These are phyloP conservation scores for Amphiura filiformis DNA, from an alignment of 35 echinoderm and acorn worm species.

Conservation along the genomic window DNA sequence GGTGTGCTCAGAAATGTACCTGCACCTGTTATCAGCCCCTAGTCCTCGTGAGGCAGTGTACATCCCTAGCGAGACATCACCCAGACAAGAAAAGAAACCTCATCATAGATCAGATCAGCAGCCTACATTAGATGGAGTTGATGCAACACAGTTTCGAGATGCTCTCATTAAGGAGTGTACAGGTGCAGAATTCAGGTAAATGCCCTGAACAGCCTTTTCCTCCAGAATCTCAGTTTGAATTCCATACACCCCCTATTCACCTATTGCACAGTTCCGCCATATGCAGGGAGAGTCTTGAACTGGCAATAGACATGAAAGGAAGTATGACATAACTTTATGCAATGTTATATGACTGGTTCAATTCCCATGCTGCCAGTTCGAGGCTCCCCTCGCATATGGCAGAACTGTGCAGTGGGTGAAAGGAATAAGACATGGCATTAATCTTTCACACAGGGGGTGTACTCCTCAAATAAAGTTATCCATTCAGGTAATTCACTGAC, in stretches of 20 bases:
- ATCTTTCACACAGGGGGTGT: no score
- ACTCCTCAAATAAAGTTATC: background rate
- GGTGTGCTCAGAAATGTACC: conserved; percentile 70
- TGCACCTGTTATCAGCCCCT: conserved; percentile 55
- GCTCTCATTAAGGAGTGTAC: conserved; percentile 62
- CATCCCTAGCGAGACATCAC: conserved; percentile 79
- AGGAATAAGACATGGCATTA: no score
- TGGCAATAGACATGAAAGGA: no score
- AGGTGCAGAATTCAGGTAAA: conserved; percentile 62
- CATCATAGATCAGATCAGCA: background rate
- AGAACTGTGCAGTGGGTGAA: no score
- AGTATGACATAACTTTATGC: no score
- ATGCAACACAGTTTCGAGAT: conserved; percentile 72
- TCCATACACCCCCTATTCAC: no score
- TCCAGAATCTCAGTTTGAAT: background rate
- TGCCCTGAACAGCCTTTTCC: background rate
- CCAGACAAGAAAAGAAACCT: conserved; percentile 66
- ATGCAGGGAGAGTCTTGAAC: no score
- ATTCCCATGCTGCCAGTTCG: no score
- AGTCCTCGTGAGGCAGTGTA: conserved; percentile 90
- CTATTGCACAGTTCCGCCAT: no score
- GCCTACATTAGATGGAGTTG: conserved; percentile 57
- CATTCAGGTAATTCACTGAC: background rate
- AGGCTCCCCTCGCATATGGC: no score
- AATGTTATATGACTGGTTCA: no score